Evolutionary conservation across 1,140 invertebrate species (phyloP).

Genomic region (Nomia melanderi): DNA sequence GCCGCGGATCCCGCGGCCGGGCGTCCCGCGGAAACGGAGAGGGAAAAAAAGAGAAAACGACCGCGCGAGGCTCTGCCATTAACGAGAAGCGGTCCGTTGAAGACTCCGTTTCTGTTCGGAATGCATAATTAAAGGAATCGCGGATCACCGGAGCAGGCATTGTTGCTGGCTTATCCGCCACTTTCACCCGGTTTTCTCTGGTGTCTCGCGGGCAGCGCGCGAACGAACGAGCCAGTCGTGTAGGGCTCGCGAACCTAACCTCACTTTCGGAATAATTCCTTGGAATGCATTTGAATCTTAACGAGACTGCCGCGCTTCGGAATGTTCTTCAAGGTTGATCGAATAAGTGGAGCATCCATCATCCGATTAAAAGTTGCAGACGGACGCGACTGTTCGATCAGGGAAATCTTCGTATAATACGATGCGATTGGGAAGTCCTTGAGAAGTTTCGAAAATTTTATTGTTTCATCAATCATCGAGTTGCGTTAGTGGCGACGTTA

Average conservation of each 20-base stretch:
- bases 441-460: too few species aligned
- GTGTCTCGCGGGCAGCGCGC: neutral
- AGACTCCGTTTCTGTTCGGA: constrained; percentile 1
- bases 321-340: neutral
- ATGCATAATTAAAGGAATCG: constrained; percentile 25
- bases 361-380: too few species aligned
- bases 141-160: constrained; percentile 23
- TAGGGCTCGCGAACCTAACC: neutral
- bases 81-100: constrained; percentile 7
- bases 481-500: too few species aligned
- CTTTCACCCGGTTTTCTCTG: constrained; percentile 54
- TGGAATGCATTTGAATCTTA: neutral
- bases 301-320: neutral
- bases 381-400: too few species aligned
- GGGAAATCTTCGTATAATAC: too few species aligned
- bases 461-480: too few species aligned
- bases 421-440: too few species aligned
- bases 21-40: too few species aligned
- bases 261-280: constrained; percentile 2
- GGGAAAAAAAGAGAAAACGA: neutral
- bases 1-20: neutral
- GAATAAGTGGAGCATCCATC: neutral
- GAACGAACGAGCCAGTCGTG: neutral
- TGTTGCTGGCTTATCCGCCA: constrained; percentile 20
- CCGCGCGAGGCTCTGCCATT: neutral